These are phyloP conservation scores for Achlya flavicornis DNA, from an alignment of 2,888 invertebrate species.

Conservation along the genomic window DNA sequence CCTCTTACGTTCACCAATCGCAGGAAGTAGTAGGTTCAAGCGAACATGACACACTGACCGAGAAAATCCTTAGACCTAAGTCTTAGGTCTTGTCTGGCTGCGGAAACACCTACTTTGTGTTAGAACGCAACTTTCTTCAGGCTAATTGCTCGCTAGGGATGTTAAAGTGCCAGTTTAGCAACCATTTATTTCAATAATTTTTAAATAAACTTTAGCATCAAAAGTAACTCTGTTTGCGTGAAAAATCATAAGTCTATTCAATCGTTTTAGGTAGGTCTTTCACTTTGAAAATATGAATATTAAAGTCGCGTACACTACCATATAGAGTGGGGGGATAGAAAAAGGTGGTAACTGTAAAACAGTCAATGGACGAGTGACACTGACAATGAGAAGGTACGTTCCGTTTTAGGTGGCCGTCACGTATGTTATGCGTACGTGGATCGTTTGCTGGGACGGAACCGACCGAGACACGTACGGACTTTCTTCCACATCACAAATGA, in stretches of 20 bases:
- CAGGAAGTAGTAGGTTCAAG: conserved; percentile 38
- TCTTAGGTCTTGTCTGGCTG: conserved; percentile 48
- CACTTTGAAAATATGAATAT: conserved; percentile 71
- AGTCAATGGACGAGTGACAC: conserved; percentile 75
- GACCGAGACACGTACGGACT: conserved; percentile 60
- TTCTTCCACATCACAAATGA: conserved; percentile 68
- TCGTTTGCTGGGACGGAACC: conserved; percentile 46
- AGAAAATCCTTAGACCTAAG: conserved; percentile 60
- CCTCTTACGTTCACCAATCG: background rate
- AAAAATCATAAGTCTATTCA: background rate
- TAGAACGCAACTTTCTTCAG: conserved; percentile 57
- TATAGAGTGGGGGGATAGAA: conserved; percentile 57
- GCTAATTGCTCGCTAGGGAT: conserved; percentile 51
- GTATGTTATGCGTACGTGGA: conserved; percentile 66
- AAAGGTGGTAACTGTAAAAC: conserved; percentile 76
- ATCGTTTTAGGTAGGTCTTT: conserved; percentile 46
- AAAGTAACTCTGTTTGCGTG: background rate
- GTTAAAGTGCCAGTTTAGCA: conserved; percentile 25
- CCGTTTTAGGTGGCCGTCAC: conserved; percentile 71
- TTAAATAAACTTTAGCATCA: too few species aligned
- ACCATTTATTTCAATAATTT: background rate
- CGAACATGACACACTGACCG: conserved; percentile 65
- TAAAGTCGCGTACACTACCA: conserved; percentile 63
- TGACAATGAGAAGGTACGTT: conserved; percentile 68
- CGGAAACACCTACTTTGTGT: conserved; percentile 60